Evolutionary conservation across 1,140 invertebrate genomes (phyloP).

Genomic region (Chelonus insularis): DNA sequence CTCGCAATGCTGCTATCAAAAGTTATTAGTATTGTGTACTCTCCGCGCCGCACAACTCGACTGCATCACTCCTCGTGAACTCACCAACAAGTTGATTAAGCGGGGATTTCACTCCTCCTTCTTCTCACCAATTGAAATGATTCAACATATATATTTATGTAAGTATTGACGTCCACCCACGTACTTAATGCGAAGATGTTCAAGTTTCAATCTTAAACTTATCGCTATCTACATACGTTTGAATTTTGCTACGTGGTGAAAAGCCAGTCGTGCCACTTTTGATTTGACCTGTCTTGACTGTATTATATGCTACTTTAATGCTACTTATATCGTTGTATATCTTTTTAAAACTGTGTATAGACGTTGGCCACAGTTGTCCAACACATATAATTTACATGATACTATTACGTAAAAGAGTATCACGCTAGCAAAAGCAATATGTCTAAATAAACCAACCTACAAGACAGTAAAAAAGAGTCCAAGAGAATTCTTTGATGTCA

Average conservation of each 20-base stretch:
- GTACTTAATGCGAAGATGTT: not conserved
- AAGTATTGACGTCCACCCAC: conserved; percentile 14
- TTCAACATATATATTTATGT: conserved; percentile 7
- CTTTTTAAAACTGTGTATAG: not conserved
- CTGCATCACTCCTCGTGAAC: not conserved
- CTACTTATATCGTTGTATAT: not conserved
- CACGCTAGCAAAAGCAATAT: not conserved
- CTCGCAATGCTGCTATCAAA: not conserved
- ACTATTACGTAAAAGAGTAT: conserved; percentile 12
- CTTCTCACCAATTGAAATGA: conserved; percentile 6
- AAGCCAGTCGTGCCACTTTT: conserved; percentile 24
- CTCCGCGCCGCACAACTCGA: not conserved
- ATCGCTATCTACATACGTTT: not conserved
- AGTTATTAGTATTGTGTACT: conserved; percentile 3
- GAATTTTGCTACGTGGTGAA: not conserved
- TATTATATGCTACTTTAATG: not conserved
- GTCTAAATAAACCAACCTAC: not conserved
- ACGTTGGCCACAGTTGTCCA: not conserved
- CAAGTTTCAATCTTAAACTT: not conserved
- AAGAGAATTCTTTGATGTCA: no score
- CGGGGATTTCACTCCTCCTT: not conserved
- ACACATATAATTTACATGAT: not conserved
- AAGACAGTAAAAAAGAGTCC: no score
- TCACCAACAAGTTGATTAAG: not conserved
- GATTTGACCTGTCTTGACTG: conserved; percentile 24